Conservation (phyloP, 2,113 vertebrate species). For the Cryptomyrus ogoouensis region DNA sequence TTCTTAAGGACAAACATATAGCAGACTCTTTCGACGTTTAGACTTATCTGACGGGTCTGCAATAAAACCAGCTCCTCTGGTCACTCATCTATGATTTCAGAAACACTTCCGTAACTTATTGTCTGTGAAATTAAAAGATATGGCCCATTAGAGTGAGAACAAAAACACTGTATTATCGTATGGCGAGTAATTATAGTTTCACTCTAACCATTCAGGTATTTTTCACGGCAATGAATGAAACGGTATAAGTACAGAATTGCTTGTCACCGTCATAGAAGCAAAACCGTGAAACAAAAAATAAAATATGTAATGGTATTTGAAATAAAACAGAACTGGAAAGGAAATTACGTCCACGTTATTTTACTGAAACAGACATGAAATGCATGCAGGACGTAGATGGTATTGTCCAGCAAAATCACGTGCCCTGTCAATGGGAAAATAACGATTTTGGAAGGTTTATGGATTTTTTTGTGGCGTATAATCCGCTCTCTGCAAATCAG, state of each 20-base stretch:
- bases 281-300: not conserved
- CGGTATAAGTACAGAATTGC: not conserved
- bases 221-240: not conserved
- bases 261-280: not conserved
- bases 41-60: not conserved
- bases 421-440: slow-evolving; percentile 22
- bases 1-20: not conserved
- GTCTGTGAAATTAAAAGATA: not conserved
- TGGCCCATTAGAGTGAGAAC: not conserved
- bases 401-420: slow-evolving; percentile 27
- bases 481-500: slow-evolving; percentile 46
- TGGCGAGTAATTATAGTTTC: not conserved
- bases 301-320: not conserved
- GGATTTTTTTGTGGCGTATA: slow-evolving; percentile 42
- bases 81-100: not conserved
- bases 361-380: not conserved
- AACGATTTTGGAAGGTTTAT: slow-evolving; percentile 22
- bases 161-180: not conserved
- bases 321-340: not conserved
- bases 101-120: not conserved
- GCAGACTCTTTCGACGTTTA: not conserved
- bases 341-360: not conserved
- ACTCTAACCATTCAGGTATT: not conserved
- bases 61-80: not conserved
- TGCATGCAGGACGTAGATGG: not conserved